Evolutionary conservation across 2,888 invertebrate genomes (phyloP), one percentile per base, ranked within the genome.

Genomic region (Tuta absoluta): DNA sequence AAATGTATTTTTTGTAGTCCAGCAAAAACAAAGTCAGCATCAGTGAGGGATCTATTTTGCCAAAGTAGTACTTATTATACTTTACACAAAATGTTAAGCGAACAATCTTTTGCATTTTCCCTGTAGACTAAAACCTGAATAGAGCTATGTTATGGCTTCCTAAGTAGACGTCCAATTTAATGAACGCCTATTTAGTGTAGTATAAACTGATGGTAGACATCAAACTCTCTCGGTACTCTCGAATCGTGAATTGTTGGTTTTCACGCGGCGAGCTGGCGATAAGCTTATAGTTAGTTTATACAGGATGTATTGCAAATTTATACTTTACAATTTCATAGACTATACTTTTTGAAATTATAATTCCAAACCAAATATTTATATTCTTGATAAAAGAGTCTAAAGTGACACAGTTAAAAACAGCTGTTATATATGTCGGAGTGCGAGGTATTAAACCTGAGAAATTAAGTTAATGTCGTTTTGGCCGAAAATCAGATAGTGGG

Each of bases 231-330:
- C 23, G 28, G 58, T 51, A 41, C 63, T 56, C 57, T 63, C 37
- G 28, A 62, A 64, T 59, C 62, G 41, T 59, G 64, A 66, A 66
- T 66, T 66, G 66, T 66, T 66, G 48, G 64, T 66, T 66, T 66
- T 66, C 66, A 62, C 66, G 62, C 66, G 57, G 51, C 33, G 48
- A 61, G 63, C 45, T n/a, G 65, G 61, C 66, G 28, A 56, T 56
- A 28, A 38, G 38, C 12, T 11, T 38, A 38, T 38, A 38, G 38
- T 38, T 41, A 41, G 14, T 41, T 41, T 41, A 41, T 41, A 33
- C 33, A 33, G 33, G 33, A 10, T 33, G 33, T n/a, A n/a, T n/a
- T n/a, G n/a, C n/a, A n/a, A n/a, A n/a, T n/a, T n/a, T n/a, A n/a
- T n/a, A n/a, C n/a, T n/a, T n/a, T n/a, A n/a, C n/a, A n/a, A n/a